Base-by-base conservation (phyloP, 2,888 invertebrate genomes). In the Stomorhina lunata region DNA sequence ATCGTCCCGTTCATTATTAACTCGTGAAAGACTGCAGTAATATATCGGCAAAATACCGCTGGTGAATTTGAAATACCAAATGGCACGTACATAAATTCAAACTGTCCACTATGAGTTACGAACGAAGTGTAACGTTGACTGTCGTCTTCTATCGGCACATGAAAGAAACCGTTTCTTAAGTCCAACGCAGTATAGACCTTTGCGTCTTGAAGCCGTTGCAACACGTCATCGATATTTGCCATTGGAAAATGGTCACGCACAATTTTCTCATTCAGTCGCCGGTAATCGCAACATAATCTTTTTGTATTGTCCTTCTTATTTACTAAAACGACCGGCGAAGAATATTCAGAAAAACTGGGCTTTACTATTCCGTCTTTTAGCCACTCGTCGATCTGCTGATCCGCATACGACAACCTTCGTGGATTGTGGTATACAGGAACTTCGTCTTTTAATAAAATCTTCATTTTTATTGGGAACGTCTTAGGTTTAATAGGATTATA, bases 11-110 rank as follows among this genome's bases (percentile, higher is more conserved):
- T 53, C 40, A 25, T 10, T 9, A 63, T 25, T 10, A 43, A 25
- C 5, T 75, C 57, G 4, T 45, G 53, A 17, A 75, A 63, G 37
- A 80, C 40, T 17, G 40, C 50, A 6, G 25, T 29, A 25, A 84
- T 68, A 34, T 73, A 76, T 37, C 79, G 48, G 3, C n/a, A n/a
- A n/a, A n/a, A n/a, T n/a, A n/a, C n/a, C n/a, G n/a, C 55, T 32
- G 84, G 84, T 0, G 80, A 79, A 68, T 84, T 84, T 0, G 77
- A 80, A 5, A 82, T 77, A 4, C 84, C 82, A 27, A 84, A 83
- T 15, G 86, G 86, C 53, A 86, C 81, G 22, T 68, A 82, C 9
- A 59, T 9, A 37, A 84, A 85, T 15, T 84, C 80, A 34, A 63
- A 85, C 27, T 84, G 84, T 2, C 83, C 84, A 43, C 71, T 5